Evolutionary conservation across 2,113 vertebrate genomes (phyloP), one percentile per base, ranked within the genome.

Genomic region (Motacilla tschutschensis): DNA sequence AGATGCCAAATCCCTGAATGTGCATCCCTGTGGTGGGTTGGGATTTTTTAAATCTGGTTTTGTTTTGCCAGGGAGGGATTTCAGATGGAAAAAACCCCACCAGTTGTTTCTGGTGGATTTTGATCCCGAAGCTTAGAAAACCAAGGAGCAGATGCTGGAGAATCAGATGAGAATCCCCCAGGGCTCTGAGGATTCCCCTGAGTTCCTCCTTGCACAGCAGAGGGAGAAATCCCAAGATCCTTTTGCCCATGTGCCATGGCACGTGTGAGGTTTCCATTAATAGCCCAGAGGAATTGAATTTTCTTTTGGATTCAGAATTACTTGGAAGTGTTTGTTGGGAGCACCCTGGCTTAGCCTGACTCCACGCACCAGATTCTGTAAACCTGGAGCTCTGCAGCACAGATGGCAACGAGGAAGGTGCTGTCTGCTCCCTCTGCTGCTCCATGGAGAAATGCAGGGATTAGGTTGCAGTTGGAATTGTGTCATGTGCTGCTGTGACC

Each of bases 341-440:
- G 9, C 22, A 10, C 1, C 29, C 36, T 67, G 58, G 17, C 50
- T 36, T 18, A 16, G 25, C 7, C 50, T 79, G 65, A 13, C 59
- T 84, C 36, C 1, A 3, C 38, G 78, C 50, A 12, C 2, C 36
- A 28, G 25, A 12, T 48, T 50, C 24, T 44, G 6, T 13, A 18
- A 48, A 74, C 8, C 8, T 31, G 33, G 10, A 44, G 31, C 41
- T 81, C 28, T 44, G 46, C 10, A 48, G 78, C 58, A 41, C 58
- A 65, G 59, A 19, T 78, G 41, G 62, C 50, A 50, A 0, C 1
- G 2, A 25, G 58, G 66, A 62, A 5, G 0, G 0, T 14, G n/a
- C 7, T 74, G 26, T n/a, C 41, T 46, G 3, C 35, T 46, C 43
- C 16, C 44, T 4, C n/a, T 44, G 33, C 22, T 63, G 44, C 55